Evolutionary conservation across 1,140 invertebrate genomes (phyloP).

Genomic region (Cephus cinctus): DNA sequence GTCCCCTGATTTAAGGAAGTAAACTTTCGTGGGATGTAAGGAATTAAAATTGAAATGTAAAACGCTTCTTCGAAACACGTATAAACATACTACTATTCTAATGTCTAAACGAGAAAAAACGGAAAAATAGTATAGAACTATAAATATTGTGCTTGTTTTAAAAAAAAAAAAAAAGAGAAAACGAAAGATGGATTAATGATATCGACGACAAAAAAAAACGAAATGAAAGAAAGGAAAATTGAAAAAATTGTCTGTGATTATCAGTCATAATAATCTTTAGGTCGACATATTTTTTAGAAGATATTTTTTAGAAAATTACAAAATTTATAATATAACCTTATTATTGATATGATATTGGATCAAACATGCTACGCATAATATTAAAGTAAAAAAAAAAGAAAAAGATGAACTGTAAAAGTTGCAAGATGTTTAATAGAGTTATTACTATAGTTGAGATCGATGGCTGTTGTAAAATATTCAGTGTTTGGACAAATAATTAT

Average conservation of each 20-base stretch:
- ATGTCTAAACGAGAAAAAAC: slow-evolving; percentile 29
- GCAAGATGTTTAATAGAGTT: slow-evolving; percentile 48
- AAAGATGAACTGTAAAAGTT: slow-evolving; percentile 28
- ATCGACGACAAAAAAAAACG: slow-evolving; percentile 18
- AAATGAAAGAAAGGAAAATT: slow-evolving; percentile 33
- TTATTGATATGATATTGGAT: slow-evolving; percentile 54
- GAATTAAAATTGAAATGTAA: slow-evolving; percentile 34
- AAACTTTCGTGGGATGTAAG: too few species aligned
- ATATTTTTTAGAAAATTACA: slow-evolving; percentile 57
- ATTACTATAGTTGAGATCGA: slow-evolving; percentile 48
- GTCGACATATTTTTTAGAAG: slow-evolving; percentile 56
- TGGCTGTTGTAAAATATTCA: slow-evolving; percentile 56
- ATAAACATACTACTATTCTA: slow-evolving; percentile 38
- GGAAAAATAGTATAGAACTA: slow-evolving; percentile 33
- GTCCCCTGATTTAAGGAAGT: too few species aligned
- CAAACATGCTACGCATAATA: slow-evolving; percentile 40
- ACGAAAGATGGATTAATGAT: slow-evolving; percentile 8
- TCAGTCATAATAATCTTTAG: slow-evolving; percentile 58
- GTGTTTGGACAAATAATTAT: slow-evolving; percentile 54
- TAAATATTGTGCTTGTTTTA: slow-evolving; percentile 39
- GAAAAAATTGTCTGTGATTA: slow-evolving; percentile 55
- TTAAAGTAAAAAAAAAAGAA: slow-evolving; percentile 24
- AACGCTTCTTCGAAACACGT: slow-evolving; percentile 39
- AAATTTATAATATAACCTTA: slow-evolving; percentile 55
- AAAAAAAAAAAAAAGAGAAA: slow-evolving; percentile 13